Base-by-base conservation (phyloP, 2,888 invertebrate genomes). In the Steromphala cineraria region DNA sequence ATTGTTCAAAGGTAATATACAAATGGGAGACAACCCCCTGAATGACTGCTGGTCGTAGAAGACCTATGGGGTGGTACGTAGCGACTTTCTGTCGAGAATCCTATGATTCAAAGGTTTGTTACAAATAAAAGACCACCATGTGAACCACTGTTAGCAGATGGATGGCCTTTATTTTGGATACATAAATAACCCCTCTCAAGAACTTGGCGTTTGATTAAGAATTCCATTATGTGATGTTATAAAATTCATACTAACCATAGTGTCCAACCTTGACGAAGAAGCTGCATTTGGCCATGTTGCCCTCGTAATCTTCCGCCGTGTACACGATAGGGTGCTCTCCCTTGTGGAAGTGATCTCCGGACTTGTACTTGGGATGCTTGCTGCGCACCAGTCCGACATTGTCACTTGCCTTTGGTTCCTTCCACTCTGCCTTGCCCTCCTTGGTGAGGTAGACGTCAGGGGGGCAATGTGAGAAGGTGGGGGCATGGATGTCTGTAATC, bases 291-390 rank as follows among this genome's bases (percentile, higher is more conserved):
- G 81, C 81, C 4, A 71, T 36, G 46, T 82, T 82, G 8, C 76
- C 79, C 40, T 82, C 79, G 21, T 46, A 74, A 46, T 82, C 81
- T 40, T 79, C 81, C 15, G 77, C 67, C 21, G 31, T 19, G 53
- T 79, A 82, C n/a, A 79, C 74, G 31, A 82, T 36, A 36, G 53
- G 53, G 53, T 82, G 79, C 19, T 80, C 55, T 8, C 81, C 81
- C 5, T 53, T 19, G 15, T 10, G 21, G 53, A 82, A 75, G 15
- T 19, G n/a, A 15, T 77, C 76, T 28, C 76, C 74, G 36, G 80
- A 71, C 7, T 77, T 28, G 36, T 53, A n/a, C 46, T 40, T 36
- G 28, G 77, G 53, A 53, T 71, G 76, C 8, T 76, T 67, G 2
- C 40, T 67, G 4, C 8, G 53, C 10, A 67, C 77, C 21, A 80